Conservation (phyloP, 2,888 invertebrate genomes). For the Eulithis testata region DNA sequence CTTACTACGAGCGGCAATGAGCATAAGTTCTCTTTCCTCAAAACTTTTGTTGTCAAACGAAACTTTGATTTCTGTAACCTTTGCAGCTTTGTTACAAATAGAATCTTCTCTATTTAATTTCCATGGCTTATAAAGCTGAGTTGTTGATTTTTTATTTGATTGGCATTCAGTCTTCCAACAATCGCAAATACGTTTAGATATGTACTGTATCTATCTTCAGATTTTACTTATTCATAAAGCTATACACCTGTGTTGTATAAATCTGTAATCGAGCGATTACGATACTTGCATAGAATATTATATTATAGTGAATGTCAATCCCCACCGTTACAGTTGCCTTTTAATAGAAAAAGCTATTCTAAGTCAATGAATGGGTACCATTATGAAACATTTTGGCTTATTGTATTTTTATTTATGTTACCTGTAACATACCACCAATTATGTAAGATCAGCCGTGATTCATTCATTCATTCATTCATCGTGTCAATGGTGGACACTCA, state of each 20-base stretch:
- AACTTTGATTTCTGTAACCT: no score
- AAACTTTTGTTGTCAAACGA: no score
- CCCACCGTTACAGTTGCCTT: conserved; percentile 52
- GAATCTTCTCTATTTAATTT: no score
- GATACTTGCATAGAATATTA: neutral
- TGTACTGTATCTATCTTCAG: neutral
- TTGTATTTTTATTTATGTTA: conserved; percentile 11
- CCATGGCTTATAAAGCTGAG: no score
- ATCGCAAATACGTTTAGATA: no score
- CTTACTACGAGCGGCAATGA: no score
- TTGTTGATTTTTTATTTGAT: no score
- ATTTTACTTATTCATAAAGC: neutral
- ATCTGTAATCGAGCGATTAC: neutral
- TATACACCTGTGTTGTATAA: neutral
- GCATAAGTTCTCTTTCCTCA: neutral
- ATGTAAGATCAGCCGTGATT: neutral
- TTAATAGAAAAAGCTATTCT: conserved; percentile 63
- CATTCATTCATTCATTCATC: no score
- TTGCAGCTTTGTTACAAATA: no score
- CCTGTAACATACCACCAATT: neutral
- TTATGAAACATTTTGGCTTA: conserved; percentile 66
- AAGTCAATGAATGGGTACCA: conserved; percentile 69
- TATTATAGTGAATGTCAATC: conserved; percentile 20
- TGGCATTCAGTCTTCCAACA: no score
- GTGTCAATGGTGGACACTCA: no score